Evolutionary conservation across 2,797 vertebrate genomes (phyloP), one percentile per base, ranked within the genome.

Genomic region (Dicrostonyx torquatus): DNA sequence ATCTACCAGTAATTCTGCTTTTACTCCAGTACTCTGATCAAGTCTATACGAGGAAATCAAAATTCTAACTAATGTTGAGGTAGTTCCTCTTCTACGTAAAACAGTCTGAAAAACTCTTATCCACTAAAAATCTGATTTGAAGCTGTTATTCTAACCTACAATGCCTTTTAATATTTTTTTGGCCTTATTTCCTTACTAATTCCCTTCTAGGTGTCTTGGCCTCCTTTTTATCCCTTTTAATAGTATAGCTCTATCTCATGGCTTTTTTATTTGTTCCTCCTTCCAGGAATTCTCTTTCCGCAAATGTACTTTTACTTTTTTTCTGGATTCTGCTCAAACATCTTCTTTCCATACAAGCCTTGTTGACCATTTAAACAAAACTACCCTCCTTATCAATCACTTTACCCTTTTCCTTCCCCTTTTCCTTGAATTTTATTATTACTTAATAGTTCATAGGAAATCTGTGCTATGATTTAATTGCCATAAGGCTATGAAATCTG

Each of bases 91-190:
- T 94, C 26, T 78, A 60, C 17, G 70, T 20, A 77, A 93, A 94
- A 55, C 37, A 79, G 89, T 78, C 5, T 22, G 58, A 24, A 75
- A 58, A 48, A 22, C 43, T 83, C 55, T 34, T 31, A 79, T 90
- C 89, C n/a, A 82, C 24, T 43, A 43, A 89, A 82, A 89, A 31
- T 83, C 37, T 95, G 34, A 87, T 79, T 58, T 84, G 64, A 87
- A 91, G 86, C 0, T 1, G 88, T 91, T 58, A 94, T 31, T 45
- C 31, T 95, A 90, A 64, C 14, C 8, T 87, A 37, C 1, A 85
- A 93, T 34, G 66, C 7, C 53, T 34, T 89, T 29, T 6, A 83
- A 75, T 64, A 92, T 68, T 62, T 31, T 62, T 11, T 48, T 37
- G 62, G 18, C 94, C 58, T 79, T 84, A 70, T 6, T 4, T 11